Conservation (phyloP, 2,888 invertebrate genomes). For the Meghimatium bilineatum region DNA sequence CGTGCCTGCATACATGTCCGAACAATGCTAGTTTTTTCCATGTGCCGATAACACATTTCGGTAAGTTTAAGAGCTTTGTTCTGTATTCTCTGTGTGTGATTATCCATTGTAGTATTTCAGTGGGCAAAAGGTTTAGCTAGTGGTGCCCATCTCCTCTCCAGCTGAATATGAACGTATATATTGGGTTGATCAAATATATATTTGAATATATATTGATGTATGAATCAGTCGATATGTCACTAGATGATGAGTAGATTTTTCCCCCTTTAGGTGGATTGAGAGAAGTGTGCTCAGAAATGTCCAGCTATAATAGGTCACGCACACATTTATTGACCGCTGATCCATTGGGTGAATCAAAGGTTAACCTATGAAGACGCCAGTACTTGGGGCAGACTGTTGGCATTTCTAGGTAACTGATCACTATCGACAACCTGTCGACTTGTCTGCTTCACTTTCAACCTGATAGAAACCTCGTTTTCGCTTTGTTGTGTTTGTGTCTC, state of each 20-base stretch:
- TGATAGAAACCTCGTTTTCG: neutral
- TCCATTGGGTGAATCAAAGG: neutral
- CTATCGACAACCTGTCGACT: neutral
- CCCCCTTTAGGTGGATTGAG: neutral
- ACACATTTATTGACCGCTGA: neutral
- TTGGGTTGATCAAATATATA: too few species aligned
- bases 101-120: too few species aligned
- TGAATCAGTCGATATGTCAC: neutral
- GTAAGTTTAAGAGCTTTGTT: too few species aligned
- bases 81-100: too few species aligned
- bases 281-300: neutral
- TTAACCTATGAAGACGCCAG: neutral
- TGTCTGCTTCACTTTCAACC: neutral
- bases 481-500: neutral
- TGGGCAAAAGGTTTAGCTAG: too few species aligned
- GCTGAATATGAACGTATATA: too few species aligned
- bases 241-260: neutral
- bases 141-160: too few species aligned
- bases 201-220: too few species aligned
- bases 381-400: neutral
- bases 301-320: constrained; percentile 1
- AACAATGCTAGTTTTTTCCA: too few species aligned
- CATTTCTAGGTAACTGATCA: neutral
- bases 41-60: too few species aligned
- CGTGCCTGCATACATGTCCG: too few species aligned